These are phyloP conservation scores for Pocillopora verrucosa DNA, from an alignment of 64 coral and sea anemone species.

Conservation along the genomic window DNA sequence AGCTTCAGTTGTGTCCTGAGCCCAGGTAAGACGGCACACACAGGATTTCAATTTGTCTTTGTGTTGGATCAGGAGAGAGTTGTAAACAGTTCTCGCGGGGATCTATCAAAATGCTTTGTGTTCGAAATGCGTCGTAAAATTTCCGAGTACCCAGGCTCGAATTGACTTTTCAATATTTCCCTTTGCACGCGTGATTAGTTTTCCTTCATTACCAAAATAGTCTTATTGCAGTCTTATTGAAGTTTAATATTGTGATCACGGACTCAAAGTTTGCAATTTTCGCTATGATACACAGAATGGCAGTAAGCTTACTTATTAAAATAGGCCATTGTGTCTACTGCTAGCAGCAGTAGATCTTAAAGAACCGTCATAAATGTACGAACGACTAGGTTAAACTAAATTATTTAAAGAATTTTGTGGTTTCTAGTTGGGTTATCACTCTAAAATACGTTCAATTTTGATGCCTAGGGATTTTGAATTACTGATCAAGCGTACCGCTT, in stretches of 20 bases:
- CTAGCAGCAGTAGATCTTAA: not conserved
- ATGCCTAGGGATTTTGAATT: not conserved
- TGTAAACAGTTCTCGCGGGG: slow-evolving; percentile 41
- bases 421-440: slow-evolving; percentile 19
- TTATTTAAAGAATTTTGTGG: slow-evolving; percentile 54
- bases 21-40: slow-evolving; percentile 24
- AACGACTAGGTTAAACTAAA: slow-evolving; percentile 27
- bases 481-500: not conserved
- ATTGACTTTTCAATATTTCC: not conserved
- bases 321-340: not conserved
- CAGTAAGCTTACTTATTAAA: slow-evolving; percentile 29
- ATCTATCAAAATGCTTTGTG: not conserved
- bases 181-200: slow-evolving; percentile 52
- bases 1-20: not conserved
- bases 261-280: slow-evolving; percentile 15
- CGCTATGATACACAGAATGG: slow-evolving; percentile 3
- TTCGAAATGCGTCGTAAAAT: not conserved
- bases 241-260: slow-evolving; percentile 37
- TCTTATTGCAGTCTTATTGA: not conserved
- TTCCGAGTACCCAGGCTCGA: not conserved
- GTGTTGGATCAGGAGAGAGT: slow-evolving; percentile 27
- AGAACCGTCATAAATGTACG: slow-evolving; percentile 11
- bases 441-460: slow-evolving; percentile 17
- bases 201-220: not conserved
- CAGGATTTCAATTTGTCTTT: slow-evolving; percentile 32